Evolutionary conservation across 2,113 vertebrate genomes (phyloP).

Genomic region (human): GRCh38 chr4:83625501-83626000

Average conservation of each 20-base stretch:
- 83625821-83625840: neutral
- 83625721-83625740: neutral
- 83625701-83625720: neutral
- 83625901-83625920: neutral
- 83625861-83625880: neutral
- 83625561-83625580: no score
- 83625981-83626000: fast-evolving
- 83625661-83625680: neutral
- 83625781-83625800: slow-evolving; percentile 16
- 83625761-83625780: neutral
- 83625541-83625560: no score
- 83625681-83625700: neutral
- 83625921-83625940: neutral
- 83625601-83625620: no score
- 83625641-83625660: neutral
- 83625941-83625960: neutral
- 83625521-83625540: no score
- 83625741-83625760: neutral
- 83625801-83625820: neutral
- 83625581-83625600: no score
- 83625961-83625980: neutral
- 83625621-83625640: no score
- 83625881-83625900: neutral
- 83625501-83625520: no score
- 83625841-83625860: neutral